These are phyloP conservation scores for Phoenicopterus ruber DNA, from an alignment of 2,113 vertebrate genomes.

Conservation along the genomic window DNA sequence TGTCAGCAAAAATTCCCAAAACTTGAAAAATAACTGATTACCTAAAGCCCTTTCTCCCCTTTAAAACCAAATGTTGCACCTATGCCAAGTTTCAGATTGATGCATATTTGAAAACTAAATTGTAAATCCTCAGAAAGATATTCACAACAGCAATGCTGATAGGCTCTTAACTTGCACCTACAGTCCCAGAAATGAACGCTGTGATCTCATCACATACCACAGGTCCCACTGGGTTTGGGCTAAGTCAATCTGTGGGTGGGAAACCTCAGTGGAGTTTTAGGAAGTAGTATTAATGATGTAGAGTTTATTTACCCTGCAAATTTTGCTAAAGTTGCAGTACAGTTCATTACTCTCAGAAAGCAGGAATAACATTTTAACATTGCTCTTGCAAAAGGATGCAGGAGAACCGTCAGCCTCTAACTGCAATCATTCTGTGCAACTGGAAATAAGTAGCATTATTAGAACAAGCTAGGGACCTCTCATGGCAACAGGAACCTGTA, in stretches of 20 bases:
- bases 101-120: neutral
- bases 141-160: neutral
- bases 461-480: neutral
- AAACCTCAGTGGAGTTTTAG: neutral
- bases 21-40: neutral
- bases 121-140: neutral
- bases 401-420: neutral
- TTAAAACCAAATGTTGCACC: neutral
- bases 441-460: neutral
- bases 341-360: neutral
- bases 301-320: neutral
- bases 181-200: neutral
- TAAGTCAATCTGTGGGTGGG: neutral
- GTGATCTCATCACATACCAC: neutral
- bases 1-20: neutral
- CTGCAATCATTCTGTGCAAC: neutral
- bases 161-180: neutral
- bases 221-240: neutral
- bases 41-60: neutral
- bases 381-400: neutral
- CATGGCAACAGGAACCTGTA: neutral
- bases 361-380: neutral
- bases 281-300: neutral
- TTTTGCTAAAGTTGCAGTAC: neutral
- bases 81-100: neutral